A percentile compares a stretch with the other conserved stretches of the same genome.
These are phyloP conservation scores for Cosmia trapezina DNA, from an alignment of 2,888 invertebrate species.

Conservation along the genomic window DNA sequence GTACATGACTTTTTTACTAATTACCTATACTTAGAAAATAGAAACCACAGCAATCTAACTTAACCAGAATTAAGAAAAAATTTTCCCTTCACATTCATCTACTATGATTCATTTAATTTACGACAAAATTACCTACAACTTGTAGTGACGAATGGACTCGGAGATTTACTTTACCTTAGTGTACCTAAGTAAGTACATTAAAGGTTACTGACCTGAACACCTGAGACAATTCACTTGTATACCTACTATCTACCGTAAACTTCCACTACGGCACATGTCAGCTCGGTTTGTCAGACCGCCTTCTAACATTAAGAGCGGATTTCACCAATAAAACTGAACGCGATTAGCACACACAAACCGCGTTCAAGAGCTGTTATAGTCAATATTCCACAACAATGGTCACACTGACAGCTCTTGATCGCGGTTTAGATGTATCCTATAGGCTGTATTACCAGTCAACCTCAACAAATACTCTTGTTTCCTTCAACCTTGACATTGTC, in stretches of 20 bases:
- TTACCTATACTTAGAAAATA: slow-evolving; percentile 8
- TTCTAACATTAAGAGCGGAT: background rate
- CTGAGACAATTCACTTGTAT: slow-evolving; percentile 20
- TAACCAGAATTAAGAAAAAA: slow-evolving; percentile 10
- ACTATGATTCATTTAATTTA: slow-evolving; percentile 18
- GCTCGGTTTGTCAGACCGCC: background rate
- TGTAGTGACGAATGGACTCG: slow-evolving; percentile 15
- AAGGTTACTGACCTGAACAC: slow-evolving; percentile 12
- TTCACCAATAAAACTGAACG: background rate
- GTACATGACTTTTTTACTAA: background rate
- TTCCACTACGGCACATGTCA: no score
- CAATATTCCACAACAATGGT: no score
- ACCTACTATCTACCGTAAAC: background rate
- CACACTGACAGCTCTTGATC: no score
- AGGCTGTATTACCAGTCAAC: no score
- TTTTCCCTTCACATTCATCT: slow-evolving; percentile 24
- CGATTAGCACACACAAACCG: no score
- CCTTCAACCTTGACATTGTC: no score
- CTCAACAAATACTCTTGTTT: no score
- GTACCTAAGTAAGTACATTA: background rate
- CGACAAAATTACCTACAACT: background rate
- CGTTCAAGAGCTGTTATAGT: no score
- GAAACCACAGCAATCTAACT: background rate
- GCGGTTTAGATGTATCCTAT: no score
- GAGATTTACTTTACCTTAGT: slow-evolving; percentile 9